Conservation (phyloP, 2,113 vertebrate species). For the Mionectes macconnelli region DNA sequence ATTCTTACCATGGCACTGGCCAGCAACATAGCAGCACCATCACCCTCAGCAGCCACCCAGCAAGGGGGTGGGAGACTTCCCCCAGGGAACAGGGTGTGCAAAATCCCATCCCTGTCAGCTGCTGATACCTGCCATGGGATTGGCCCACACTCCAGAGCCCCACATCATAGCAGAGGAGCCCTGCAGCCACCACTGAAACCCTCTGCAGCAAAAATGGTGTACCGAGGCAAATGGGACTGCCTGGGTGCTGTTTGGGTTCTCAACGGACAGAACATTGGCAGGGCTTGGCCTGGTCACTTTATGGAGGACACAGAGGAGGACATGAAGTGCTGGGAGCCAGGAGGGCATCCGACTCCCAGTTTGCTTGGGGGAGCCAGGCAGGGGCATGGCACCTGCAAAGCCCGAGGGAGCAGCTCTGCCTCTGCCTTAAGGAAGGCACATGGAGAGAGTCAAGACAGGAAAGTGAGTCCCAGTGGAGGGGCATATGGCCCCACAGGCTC, state of each 20-base stretch:
- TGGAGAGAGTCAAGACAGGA: neutral
- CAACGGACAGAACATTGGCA: rapidly evolving
- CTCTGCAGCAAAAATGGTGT: neutral
- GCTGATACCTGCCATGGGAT: rapidly evolving
- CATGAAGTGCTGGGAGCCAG: neutral
- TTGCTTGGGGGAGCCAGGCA: neutral
- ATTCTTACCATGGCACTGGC: neutral
- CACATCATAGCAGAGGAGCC: neutral
- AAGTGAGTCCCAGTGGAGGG: neutral
- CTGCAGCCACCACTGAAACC: neutral
- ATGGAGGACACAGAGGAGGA: neutral
- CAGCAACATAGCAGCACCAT: neutral
- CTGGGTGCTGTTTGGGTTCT: neutral
- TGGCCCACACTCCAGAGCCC: neutral
- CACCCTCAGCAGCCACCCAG: rapidly evolving
- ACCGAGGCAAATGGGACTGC: neutral
- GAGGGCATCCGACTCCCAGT: neutral
- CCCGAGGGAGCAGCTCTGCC: neutral
- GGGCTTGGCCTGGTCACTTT: rapidly evolving
- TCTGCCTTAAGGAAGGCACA: neutral
- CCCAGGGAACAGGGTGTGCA: rapidly evolving
- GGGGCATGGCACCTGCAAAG: neutral
- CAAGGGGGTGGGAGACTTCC: neutral
- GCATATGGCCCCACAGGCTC: neutral
- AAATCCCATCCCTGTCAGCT: neutral